Percentiles rank a stretch among this genome's conserved stretches.
phyloP scores from a whole-genome alignment of 2,888 invertebrate genomes.

The Vandiemenella viatica region DNA sequence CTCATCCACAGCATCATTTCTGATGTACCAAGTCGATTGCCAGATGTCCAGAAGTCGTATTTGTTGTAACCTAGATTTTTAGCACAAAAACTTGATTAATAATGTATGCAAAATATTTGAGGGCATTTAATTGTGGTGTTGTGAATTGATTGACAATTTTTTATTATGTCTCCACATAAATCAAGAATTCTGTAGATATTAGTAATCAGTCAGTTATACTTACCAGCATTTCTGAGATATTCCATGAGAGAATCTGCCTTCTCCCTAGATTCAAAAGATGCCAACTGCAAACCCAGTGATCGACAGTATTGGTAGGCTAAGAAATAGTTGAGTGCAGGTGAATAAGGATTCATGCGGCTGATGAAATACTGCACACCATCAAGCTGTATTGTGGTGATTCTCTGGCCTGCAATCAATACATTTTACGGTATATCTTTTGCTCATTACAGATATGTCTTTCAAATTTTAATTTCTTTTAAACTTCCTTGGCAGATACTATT shows the following conservation, averaged over 20 bases:
- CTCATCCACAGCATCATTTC: conserved; percentile 86
- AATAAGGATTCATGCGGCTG: conserved; percentile 75
- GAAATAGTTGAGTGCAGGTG: conserved; percentile 73
- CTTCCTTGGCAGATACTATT: too few relatives aligned
- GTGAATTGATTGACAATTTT: too few relatives aligned
- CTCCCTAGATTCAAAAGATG: conserved; percentile 73
- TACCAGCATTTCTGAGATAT: conserved; percentile 66
- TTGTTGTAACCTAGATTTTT: conserved; percentile 54
- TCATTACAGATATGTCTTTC: not conserved
- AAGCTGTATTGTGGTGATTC: conserved; percentile 72
- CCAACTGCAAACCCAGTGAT: conserved; percentile 67
- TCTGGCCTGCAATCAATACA: conserved; percentile 48
- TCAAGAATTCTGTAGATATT: too few relatives aligned
- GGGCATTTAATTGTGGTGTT: too few relatives aligned
- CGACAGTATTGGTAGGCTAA: conserved; percentile 78
- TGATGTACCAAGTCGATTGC: conserved; percentile 62
- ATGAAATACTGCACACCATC: conserved; percentile 77
- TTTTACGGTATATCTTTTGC: too few relatives aligned
- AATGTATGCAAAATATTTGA: too few relatives aligned
- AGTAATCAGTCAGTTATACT: too few relatives aligned
- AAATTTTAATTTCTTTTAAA: not conserved
- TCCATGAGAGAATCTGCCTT: conserved; percentile 73
- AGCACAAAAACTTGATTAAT: too few relatives aligned
- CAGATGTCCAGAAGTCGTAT: conserved; percentile 80
- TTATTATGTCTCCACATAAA: too few relatives aligned